These are phyloP conservation scores for Hycleus cichorii DNA, from an alignment of 1,140 invertebrate species.

Conservation along the genomic window DNA sequence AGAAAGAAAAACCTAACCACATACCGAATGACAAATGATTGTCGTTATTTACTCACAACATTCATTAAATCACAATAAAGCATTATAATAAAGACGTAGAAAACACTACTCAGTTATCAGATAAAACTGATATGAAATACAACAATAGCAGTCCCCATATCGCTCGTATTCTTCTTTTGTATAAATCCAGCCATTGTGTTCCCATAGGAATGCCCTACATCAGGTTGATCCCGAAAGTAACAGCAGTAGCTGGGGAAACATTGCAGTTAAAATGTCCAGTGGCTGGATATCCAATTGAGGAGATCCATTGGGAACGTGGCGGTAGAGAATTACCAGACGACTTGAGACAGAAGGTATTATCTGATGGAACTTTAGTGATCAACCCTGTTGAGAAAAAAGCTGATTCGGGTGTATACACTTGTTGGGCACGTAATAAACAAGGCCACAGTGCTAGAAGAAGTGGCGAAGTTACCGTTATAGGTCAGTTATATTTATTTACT, in stretches of 20 bases:
- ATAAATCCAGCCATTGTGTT: not conserved
- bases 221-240: slow-evolving; percentile 72
- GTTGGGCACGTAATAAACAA: slow-evolving; percentile 66
- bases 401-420: slow-evolving; percentile 73
- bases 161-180: not conserved
- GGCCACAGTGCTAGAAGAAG: slow-evolving; percentile 62
- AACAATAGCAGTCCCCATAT: too few relatives aligned
- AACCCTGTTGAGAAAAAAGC: slow-evolving; percentile 64
- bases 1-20: too few relatives aligned
- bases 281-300: slow-evolving; percentile 75
- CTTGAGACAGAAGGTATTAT: slow-evolving; percentile 67
- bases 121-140: too few relatives aligned
- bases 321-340: slow-evolving; percentile 72
- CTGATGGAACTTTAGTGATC: slow-evolving; percentile 66
- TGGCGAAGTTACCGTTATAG: slow-evolving; percentile 67
- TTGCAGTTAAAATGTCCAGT: slow-evolving; percentile 77
- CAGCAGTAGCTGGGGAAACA: slow-evolving; percentile 73
- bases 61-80: too few relatives aligned
- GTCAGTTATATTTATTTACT: slow-evolving; percentile 43
- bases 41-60: too few relatives aligned
- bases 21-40: too few relatives aligned
- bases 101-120: too few relatives aligned
- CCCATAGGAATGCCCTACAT: slow-evolving; percentile 71
- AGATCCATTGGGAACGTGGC: slow-evolving; percentile 73
- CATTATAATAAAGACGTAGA: too few relatives aligned